Evolutionary conservation across 2,888 invertebrate genomes (phyloP).

Genomic region (Polyploca ridens): DNA sequence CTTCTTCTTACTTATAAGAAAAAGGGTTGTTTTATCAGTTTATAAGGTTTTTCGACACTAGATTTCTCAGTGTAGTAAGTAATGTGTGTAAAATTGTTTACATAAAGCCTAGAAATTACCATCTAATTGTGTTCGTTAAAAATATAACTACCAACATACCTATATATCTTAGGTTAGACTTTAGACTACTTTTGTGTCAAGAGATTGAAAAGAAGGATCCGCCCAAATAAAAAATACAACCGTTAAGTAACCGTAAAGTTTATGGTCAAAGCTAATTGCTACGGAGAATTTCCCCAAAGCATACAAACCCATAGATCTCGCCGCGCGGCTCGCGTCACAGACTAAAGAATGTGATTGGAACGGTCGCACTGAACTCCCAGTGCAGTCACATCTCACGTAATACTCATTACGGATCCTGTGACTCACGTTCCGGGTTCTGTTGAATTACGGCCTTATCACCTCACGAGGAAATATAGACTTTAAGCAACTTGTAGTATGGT

Average conservation of each 20-base stretch:
- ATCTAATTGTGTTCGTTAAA: no score
- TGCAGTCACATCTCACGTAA: constrained; percentile 1
- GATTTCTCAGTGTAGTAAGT: no score
- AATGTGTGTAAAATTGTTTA: no score
- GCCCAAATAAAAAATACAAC: no score
- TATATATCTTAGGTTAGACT: no score
- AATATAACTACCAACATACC: no score
- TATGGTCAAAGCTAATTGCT: not conserved
- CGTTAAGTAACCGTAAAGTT: not conserved
- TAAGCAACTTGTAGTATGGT: not conserved
- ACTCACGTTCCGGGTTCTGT: not conserved
- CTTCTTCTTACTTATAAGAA: no score
- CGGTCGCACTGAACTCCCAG: not conserved
- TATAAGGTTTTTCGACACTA: no score
- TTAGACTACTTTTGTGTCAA: no score
- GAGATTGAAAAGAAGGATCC: no score
- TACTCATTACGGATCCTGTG: constrained; percentile 1
- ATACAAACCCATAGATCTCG: not conserved
- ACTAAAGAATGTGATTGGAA: constrained; percentile 1
- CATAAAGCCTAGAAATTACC: no score
- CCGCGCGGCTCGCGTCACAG: not conserved
- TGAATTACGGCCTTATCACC: not conserved
- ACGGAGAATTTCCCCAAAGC: not conserved
- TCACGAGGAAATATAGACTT: not conserved
- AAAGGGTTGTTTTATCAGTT: no score